Conservation (phyloP, 2,888 invertebrate species). For the Acanthopleura granulata region DNA sequence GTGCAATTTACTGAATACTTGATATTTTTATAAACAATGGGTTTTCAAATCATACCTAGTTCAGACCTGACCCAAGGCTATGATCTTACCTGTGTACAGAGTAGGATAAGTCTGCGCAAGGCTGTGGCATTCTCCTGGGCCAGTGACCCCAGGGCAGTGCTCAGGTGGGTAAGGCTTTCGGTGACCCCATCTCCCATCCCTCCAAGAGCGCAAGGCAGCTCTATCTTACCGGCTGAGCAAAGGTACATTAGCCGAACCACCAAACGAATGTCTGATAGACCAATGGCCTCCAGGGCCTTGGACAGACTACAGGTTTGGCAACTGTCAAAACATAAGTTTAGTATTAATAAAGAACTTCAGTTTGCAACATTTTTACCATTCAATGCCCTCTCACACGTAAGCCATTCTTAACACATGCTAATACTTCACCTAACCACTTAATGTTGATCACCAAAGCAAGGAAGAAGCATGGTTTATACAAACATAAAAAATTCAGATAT, state of each 20-base stretch:
- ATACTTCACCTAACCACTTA: too few relatives aligned
- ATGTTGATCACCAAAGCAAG: too few relatives aligned
- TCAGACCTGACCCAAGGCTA: too few relatives aligned
- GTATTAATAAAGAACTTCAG: too few relatives aligned
- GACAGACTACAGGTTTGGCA: conserved; percentile 71
- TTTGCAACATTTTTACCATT: too few relatives aligned
- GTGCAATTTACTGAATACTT: too few relatives aligned
- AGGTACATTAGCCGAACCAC: conserved; percentile 76
- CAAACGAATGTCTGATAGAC: conserved; percentile 75
- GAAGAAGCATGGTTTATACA: too few relatives aligned
- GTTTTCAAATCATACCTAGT: too few relatives aligned
- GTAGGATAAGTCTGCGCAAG: conserved; percentile 74
- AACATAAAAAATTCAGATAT: too few relatives aligned
- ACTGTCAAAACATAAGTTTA: conserved; percentile 50
- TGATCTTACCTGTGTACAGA: conserved; percentile 73
- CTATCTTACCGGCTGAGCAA: conserved; percentile 74
- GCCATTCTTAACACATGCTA: too few relatives aligned
- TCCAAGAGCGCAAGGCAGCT: conserved; percentile 49
- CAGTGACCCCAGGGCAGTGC: conserved; percentile 72
- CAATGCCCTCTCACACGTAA: too few relatives aligned
- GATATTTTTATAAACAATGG: too few relatives aligned
- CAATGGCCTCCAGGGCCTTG: conserved; percentile 71
- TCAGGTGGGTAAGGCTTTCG: conserved; percentile 57
- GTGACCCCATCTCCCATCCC: conserved; percentile 25
- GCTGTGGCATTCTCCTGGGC: conserved; percentile 74